Evolutionary conservation across 2,888 invertebrate species (phyloP), one percentile per base, ranked within the genome.

Genomic region (Eupithecia centaureata): DNA sequence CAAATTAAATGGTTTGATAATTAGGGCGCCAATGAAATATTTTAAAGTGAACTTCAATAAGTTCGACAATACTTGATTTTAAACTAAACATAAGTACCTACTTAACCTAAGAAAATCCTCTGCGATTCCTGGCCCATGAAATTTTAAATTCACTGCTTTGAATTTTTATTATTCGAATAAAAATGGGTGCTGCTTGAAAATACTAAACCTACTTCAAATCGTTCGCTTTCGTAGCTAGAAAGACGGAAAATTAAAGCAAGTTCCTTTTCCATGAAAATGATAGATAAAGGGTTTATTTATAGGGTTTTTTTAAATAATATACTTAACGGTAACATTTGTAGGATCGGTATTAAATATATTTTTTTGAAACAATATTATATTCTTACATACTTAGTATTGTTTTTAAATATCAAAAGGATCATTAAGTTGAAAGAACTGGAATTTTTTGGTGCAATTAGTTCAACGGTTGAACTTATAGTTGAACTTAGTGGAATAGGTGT

Each of bases 121-220:
- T 51, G 18, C 52, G 1, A 47, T 47, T 61, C 27, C 12, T 42
- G 5, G 42, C 15, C 61, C 22, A 22, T 61, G 47, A 22, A 61
- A 30, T 47, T 60, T 47, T 18, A 42, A 47, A 32, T 61, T 10
- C n/a, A 1, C 51, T 52, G 52, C 52, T 52, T 52, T 52, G 52
- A 22, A 35, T 22, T 58, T 25, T 35, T 33, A 25, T 15, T 58
- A 15, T 27, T 27, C 42, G 47, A 47, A 47, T 47, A 22, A 42
- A 38, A 42, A 47, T 47, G 12, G 10, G 10, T 47, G 22, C 10
- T 10, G 47, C 10, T 22, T 47, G 22, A 3, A 22, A 4, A 47
- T 12, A 47, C 47, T 10, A 4, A 47, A n/a, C n/a, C n/a, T 0
- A 47, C 22, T 0, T 4, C 10, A 7, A 13, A 42, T 42, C 47